Percentiles rank a stretch among this genome's conserved stretches.
Conservation (phyloP, 2,113 vertebrate species). For the Tricholaema leucomelas region DNA sequence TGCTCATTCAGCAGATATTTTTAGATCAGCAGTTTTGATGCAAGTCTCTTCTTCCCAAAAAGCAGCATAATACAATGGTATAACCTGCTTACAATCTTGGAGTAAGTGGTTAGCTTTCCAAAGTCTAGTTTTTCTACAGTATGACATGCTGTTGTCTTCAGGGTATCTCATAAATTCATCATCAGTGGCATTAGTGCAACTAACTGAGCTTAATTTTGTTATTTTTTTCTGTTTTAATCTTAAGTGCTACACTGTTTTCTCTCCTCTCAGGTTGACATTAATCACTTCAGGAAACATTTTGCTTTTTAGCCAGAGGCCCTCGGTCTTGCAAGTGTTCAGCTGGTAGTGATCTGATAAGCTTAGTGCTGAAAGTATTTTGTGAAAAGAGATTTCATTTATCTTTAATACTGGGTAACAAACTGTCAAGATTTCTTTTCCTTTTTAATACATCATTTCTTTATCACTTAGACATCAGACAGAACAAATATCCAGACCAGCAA, state of each 20-base stretch:
- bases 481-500: neutral
- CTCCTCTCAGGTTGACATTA: slow-evolving; percentile 30
- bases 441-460: neutral
- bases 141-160: neutral
- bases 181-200: neutral
- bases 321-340: slow-evolving; percentile 32
- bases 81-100: neutral
- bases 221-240: slow-evolving; percentile 12
- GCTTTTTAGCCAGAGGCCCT: neutral
- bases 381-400: slow-evolving; percentile 43
- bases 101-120: neutral
- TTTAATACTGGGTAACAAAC: slow-evolving; percentile 29
- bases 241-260: slow-evolving; percentile 14
- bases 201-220: neutral
- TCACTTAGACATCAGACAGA: neutral
- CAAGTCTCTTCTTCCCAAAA: neutral
- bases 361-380: slow-evolving; percentile 18
- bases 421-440: slow-evolving; percentile 19
- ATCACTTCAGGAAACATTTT: slow-evolving; percentile 53
- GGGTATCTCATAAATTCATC: neutral
- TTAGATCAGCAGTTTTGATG: neutral
- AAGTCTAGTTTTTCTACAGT: neutral
- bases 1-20: neutral
- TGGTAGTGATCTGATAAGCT: slow-evolving; percentile 53
- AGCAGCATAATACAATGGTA: neutral